phyloP scores from a whole-genome alignment of 2,797 vertebrate genomes.

The Monodelphis domestica region DNA sequence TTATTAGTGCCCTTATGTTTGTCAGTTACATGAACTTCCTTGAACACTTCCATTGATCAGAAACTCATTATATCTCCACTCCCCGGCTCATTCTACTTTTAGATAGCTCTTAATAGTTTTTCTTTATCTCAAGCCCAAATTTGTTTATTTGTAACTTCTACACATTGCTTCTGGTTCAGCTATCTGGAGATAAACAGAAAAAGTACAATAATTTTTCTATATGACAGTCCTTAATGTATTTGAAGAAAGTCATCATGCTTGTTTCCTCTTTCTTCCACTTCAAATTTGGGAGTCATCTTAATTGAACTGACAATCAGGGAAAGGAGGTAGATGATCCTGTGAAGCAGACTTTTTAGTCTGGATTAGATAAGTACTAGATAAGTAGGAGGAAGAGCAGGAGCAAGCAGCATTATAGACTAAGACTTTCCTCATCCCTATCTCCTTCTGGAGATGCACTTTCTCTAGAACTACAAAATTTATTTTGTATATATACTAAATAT shows the following conservation, averaged over 20 bases:
- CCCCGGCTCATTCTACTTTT: neutral
- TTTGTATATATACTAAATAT: neutral
- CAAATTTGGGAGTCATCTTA: neutral
- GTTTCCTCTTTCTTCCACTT: neutral
- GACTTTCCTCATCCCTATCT: neutral
- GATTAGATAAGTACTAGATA: neutral
- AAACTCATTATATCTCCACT: neutral
- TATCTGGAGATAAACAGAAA: neutral
- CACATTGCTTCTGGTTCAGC: neutral
- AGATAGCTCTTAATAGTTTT: neutral
- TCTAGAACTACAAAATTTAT: neutral
- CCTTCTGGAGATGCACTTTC: neutral
- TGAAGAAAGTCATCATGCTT: neutral
- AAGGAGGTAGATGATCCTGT: neutral
- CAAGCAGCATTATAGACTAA: neutral
- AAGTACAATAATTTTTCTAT: neutral
- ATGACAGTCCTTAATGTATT: neutral
- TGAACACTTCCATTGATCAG: neutral
- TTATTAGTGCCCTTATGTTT: neutral
- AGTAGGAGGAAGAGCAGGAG: neutral
- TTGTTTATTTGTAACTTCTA: neutral
- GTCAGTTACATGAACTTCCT: neutral
- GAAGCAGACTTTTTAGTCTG: neutral
- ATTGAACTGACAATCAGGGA: neutral
- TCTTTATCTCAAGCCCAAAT: neutral